Evolutionary conservation across 2,888 invertebrate species (phyloP), one percentile per base, ranked within the genome.

Genomic region (Romanomermis culicivorax): DNA sequence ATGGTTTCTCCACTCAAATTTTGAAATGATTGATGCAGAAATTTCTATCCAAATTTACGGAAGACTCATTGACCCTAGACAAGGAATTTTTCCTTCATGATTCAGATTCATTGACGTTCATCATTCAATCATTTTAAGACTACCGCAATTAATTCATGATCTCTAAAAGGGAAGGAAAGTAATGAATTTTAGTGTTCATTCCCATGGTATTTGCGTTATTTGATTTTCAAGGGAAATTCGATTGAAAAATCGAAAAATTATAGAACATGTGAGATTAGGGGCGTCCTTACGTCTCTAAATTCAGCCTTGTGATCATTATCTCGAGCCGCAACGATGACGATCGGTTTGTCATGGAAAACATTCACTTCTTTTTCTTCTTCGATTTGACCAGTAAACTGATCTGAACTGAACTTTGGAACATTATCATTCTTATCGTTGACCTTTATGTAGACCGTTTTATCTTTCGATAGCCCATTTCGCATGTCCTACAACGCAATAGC

Each of bases 381-480:
- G 29, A 66, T 60, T 1, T 61, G 63, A 20, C 66, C 67, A 1
- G 62, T 64, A 60, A 67, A 67, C 42, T 60, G 56, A 54, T 67
- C 67, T 17, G 65, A 62, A n/a, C 62, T 63, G 57, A 67, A 67
- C 42, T 63, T 60, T 0, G 67, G 67, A 3, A 65, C 85, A 78
- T 89, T 89, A 74, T 91, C 89, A 76, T 88, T 88, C 70, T 87
- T 78, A 77, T 91, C 91, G 76, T 87, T 86, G 60, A 91, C 88
- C 54, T 88, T 87, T 57, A 89, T 87, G 74, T 87, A 76, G 70
- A 86, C 82, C 71, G 88, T 78, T 76, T 89, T 88, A 75, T 88
- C 88, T 85, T 64, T 57, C 1, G 64, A 59, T 23, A 64, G 61
- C 3, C 57, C 60, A 1, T 64, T 62, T 4, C 58, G 58, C 54